These are phyloP conservation scores for Rhinoraja longicauda DNA, from an alignment of 2,797 vertebrate genomes.

Conservation along the genomic window DNA sequence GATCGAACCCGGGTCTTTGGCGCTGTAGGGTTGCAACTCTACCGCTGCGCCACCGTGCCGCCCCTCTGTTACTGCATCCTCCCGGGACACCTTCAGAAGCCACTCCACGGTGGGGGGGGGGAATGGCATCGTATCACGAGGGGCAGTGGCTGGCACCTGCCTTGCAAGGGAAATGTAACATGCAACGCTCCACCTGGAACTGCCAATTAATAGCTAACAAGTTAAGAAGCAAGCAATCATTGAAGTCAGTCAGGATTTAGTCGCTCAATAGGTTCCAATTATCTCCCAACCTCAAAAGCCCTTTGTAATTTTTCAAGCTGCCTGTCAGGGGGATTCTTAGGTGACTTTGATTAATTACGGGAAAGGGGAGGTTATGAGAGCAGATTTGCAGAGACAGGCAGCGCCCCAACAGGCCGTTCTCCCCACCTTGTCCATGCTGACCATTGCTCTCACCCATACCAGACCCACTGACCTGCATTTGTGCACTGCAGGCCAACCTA, in stretches of 20 bases:
- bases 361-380: neutral
- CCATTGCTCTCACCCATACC: too few relatives aligned
- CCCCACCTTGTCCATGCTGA: too few relatives aligned
- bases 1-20: too few relatives aligned
- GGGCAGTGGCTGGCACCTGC: neutral
- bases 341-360: neutral
- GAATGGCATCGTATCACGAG: neutral
- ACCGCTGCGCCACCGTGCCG: too few relatives aligned
- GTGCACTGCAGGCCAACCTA: neutral
- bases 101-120: neutral
- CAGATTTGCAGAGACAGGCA: neutral
- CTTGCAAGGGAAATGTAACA: slow-evolving; percentile 27
- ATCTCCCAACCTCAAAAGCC: neutral
- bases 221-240: slow-evolving; percentile 32
- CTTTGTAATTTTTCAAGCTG: slow-evolving; percentile 17
- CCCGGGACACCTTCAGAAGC: neutral
- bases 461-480: too few relatives aligned
- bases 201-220: slow-evolving; percentile 27
- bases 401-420: too few relatives aligned
- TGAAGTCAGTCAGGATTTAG: slow-evolving; percentile 30
- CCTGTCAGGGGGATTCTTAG: neutral
- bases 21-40: too few relatives aligned
- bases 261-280: slow-evolving; percentile 25
- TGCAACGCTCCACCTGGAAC: slow-evolving; percentile 5
- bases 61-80: neutral